These are phyloP conservation scores for Syrmaticus mikado DNA, from an alignment of 2,113 vertebrate genomes.

Conservation along the genomic window DNA sequence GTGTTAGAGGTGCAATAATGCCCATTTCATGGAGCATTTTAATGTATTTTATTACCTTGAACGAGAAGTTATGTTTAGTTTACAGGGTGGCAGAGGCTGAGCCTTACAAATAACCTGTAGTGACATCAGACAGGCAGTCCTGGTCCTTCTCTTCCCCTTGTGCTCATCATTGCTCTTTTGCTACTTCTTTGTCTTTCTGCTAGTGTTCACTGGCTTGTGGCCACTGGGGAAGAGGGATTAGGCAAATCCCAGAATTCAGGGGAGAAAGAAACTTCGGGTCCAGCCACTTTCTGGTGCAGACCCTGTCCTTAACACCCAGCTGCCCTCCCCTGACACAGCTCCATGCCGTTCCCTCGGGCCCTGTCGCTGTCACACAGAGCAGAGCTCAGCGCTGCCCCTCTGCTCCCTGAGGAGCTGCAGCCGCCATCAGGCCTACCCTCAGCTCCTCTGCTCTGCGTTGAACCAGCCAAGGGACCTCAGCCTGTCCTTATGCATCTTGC, in stretches of 20 bases:
- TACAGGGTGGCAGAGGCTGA: neutral
- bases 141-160: neutral
- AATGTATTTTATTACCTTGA: neutral
- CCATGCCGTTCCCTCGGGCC: too few species aligned
- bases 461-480: too few species aligned
- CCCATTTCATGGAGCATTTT: neutral
- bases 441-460: too few species aligned
- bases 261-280: neutral
- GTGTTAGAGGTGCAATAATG: neutral
- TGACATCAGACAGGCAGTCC: neutral
- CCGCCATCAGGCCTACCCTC: too few species aligned
- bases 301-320: too few species aligned
- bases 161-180: neutral
- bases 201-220: neutral
- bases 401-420: too few species aligned
- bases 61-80: conserved; percentile 13
- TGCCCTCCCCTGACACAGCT: too few species aligned
- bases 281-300: too few species aligned
- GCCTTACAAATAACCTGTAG: neutral
- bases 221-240: fast-evolving
- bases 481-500: too few species aligned
- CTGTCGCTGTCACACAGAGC: too few species aligned
- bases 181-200: neutral
- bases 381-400: too few species aligned
- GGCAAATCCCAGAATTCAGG: neutral